These are phyloP conservation scores for Tonatia bakeri DNA, from an alignment of 2,113 vertebrate genomes.

Conservation along the genomic window DNA sequence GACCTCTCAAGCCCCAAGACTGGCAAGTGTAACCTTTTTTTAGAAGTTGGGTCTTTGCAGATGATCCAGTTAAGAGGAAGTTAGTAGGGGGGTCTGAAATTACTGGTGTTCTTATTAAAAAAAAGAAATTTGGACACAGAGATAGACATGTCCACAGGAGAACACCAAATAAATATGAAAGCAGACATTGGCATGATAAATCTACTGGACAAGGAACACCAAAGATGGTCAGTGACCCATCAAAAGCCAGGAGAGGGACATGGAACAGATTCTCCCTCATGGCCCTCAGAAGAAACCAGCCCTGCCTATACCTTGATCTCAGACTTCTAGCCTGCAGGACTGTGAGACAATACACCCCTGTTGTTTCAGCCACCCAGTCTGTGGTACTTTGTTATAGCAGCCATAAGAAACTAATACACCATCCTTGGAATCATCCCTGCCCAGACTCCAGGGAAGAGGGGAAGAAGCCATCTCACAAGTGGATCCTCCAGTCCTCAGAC, in stretches of 20 bases:
- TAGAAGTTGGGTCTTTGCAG: background rate
- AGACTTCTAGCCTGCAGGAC: background rate
- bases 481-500: background rate
- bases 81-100: background rate
- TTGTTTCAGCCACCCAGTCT: background rate
- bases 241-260: background rate
- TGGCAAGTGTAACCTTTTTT: background rate
- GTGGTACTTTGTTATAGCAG: background rate
- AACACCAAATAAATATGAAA: background rate
- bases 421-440: background rate
- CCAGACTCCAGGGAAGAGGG: background rate
- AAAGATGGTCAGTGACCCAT: background rate
- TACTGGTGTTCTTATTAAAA: background rate
- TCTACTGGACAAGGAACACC: background rate
- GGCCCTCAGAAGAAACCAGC: background rate
- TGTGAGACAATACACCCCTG: background rate
- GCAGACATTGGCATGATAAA: background rate
- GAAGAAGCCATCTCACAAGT: background rate
- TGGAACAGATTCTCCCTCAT: background rate
- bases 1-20: background rate
- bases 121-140: background rate
- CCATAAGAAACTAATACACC: background rate
- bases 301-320: background rate
- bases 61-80: background rate
- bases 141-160: background rate